Evolutionary conservation across 2,113 vertebrate genomes (phyloP).

Genomic region (Aphyosemion australe): DNA sequence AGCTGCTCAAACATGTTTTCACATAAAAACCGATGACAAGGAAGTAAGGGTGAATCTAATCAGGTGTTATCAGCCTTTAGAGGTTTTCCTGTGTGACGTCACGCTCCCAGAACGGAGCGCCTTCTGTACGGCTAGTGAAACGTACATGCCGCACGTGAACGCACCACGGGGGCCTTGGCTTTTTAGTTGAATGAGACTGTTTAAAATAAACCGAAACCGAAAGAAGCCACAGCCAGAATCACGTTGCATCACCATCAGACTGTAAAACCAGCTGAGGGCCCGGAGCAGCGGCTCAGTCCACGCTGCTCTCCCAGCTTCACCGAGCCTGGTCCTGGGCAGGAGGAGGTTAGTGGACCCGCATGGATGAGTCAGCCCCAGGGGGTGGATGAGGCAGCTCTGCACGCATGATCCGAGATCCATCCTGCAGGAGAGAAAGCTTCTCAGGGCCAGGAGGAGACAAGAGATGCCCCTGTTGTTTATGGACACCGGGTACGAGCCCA

Average conservation of each 20-base stretch:
- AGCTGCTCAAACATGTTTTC: neutral
- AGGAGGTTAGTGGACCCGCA: too few relatives aligned
- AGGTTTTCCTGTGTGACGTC: too few relatives aligned
- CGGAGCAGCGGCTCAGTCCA: neutral
- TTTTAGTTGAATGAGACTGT: slow-evolving; percentile 27
- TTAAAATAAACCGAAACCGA: slow-evolving; percentile 82
- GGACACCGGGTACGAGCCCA: slow-evolving; percentile 50
- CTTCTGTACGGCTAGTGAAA: neutral
- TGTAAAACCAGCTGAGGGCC: neutral
- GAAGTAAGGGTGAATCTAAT: too few relatives aligned
- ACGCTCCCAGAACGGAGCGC: too few relatives aligned
- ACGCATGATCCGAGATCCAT: neutral
- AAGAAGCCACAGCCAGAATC: slow-evolving; percentile 41
- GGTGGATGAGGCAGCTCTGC: too few relatives aligned
- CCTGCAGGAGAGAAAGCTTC: neutral
- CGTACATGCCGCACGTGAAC: neutral
- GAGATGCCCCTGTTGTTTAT: slow-evolving; percentile 72
- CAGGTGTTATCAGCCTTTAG: neutral
- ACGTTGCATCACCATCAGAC: slow-evolving; percentile 33
- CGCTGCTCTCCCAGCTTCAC: neutral
- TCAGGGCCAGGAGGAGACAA: neutral
- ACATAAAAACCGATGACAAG: neutral
- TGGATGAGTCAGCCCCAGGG: neutral
- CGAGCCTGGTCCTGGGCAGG: too few relatives aligned
- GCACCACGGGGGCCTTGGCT: neutral